Percentiles rank a stretch among this genome's conserved stretches.
Evolutionary conservation across 2,113 vertebrate genomes (phyloP).

Genomic region (Silurus meridionalis): DNA sequence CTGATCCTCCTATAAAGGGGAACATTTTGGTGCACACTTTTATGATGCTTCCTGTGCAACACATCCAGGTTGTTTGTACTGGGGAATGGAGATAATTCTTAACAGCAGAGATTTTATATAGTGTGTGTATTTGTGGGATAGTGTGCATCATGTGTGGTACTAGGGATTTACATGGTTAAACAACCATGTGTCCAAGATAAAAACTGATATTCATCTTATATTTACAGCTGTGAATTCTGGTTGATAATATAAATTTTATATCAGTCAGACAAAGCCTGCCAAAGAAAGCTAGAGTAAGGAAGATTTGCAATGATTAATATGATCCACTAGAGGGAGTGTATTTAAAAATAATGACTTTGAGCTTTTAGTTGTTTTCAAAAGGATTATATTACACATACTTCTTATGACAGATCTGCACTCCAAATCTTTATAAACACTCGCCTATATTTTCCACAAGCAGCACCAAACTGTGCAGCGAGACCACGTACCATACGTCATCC

Average conservation of each 20-base stretch:
- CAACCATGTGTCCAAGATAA: slow-evolving; percentile 1
- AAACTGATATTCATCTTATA: slow-evolving; percentile 47
- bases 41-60: slow-evolving; percentile 56
- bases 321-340: slow-evolving; percentile 43
- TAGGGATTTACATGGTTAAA: slow-evolving; percentile 34
- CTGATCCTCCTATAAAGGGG: slow-evolving; percentile 53
- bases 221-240: slow-evolving; percentile 41
- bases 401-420: slow-evolving; percentile 34
- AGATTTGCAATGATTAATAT: slow-evolving; percentile 49
- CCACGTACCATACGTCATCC: slow-evolving; percentile 36
- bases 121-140: background rate
- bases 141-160: slow-evolving; percentile 42
- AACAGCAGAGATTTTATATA: slow-evolving; percentile 8
- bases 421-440: slow-evolving; percentile 22
- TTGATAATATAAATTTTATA: background rate
- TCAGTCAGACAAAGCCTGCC: slow-evolving; percentile 41
- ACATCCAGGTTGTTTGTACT: slow-evolving; percentile 47
- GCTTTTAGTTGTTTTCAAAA: slow-evolving; percentile 25
- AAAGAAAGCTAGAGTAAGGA: slow-evolving; percentile 43
- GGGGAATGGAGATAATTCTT: slow-evolving; percentile 28
- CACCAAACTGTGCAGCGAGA: slow-evolving; percentile 25
- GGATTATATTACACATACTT: slow-evolving; percentile 44
- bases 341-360: slow-evolving; percentile 25
- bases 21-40: slow-evolving; percentile 59
- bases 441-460: slow-evolving; percentile 33